Percentiles rank a stretch among this genome's conserved stretches.
Evolutionary conservation across 2,888 invertebrate genomes (phyloP).

Genomic region (Slavum lentiscoides): DNA sequence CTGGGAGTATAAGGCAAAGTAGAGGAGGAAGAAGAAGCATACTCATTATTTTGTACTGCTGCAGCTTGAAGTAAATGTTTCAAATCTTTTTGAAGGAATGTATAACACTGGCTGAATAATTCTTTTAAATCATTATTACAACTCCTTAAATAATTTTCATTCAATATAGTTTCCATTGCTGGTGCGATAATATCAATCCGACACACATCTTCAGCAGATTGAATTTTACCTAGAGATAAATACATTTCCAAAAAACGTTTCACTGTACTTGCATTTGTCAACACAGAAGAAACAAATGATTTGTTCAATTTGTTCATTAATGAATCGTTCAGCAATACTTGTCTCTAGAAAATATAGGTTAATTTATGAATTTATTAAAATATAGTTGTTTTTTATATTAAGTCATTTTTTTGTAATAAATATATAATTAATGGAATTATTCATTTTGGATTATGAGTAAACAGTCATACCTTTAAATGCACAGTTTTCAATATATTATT

Average conservation of each 20-base stretch:
- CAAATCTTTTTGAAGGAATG: slow-evolving; percentile 73
- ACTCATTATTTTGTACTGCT: slow-evolving; percentile 63
- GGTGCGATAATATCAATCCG: slow-evolving; percentile 71
- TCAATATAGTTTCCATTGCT: slow-evolving; percentile 71
- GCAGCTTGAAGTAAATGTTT: slow-evolving; percentile 61
- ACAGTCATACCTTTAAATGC: slow-evolving; percentile 14
- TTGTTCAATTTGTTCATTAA: slow-evolving; percentile 65
- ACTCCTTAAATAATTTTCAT: slow-evolving; percentile 68
- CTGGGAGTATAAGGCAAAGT: no score
- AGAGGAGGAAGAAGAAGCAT: neutral
- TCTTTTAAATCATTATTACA: slow-evolving; percentile 70
- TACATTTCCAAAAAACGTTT: slow-evolving; percentile 67
- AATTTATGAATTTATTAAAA: slow-evolving; percentile 39
- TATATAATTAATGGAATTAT: no score
- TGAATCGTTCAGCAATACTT: slow-evolving; percentile 58
- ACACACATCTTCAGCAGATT: slow-evolving; percentile 70
- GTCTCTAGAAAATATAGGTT: slow-evolving; percentile 59
- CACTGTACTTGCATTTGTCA: slow-evolving; percentile 62
- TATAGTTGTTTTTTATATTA: neutral
- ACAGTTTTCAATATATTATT: slow-evolving; percentile 13
- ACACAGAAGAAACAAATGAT: slow-evolving; percentile 60
- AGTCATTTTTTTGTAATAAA: neutral
- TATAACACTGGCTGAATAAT: slow-evolving; percentile 73
- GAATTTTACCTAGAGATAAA: slow-evolving; percentile 70
- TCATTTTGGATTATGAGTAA: no score